Conservation (phyloP, 2,888 invertebrate genomes). For the Acronicta aceris region DNA sequence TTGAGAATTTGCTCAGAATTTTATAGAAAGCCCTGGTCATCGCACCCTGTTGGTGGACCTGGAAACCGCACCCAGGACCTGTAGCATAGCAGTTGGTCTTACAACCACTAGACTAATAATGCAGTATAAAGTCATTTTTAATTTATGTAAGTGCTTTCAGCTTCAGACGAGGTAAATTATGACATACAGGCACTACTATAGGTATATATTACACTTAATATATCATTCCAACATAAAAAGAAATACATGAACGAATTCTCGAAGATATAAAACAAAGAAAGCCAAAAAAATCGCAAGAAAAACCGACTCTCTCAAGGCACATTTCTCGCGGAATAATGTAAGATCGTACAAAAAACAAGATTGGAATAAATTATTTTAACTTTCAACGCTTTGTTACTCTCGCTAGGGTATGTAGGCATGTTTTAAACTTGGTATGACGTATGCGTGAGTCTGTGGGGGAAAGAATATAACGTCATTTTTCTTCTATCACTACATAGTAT, state of each 20-base stretch:
- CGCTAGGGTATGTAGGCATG: constrained; percentile 5
- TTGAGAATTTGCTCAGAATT: too few relatives aligned
- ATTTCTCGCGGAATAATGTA: constrained; percentile 19
- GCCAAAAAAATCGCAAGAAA: constrained; percentile 21
- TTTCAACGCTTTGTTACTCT: constrained; percentile 42
- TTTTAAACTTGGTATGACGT: constrained; percentile 25
- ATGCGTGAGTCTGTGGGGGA: constrained; percentile 5
- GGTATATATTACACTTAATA: neutral
- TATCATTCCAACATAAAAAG: neutral
- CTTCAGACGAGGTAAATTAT: too few relatives aligned
- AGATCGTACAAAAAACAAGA: constrained; percentile 22
- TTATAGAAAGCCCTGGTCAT: too few relatives aligned
- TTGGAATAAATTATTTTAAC: constrained; percentile 49
- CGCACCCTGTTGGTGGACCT: too few relatives aligned
- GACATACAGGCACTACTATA: too few relatives aligned
- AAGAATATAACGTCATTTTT: constrained; percentile 17
- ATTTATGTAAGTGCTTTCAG: too few relatives aligned
- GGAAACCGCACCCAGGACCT: too few relatives aligned
- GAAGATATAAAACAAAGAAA: constrained; percentile 5
- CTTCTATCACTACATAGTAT: too few relatives aligned
- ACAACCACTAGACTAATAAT: too few relatives aligned
- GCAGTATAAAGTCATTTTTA: too few relatives aligned
- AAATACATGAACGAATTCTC: constrained; percentile 1
- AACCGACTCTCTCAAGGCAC: constrained; percentile 19
- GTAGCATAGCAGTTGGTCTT: too few relatives aligned